Evolutionary conservation across 2,888 invertebrate genomes (phyloP), one percentile per base, ranked within the genome.

Genomic region (Agriopis leucophaearia): DNA sequence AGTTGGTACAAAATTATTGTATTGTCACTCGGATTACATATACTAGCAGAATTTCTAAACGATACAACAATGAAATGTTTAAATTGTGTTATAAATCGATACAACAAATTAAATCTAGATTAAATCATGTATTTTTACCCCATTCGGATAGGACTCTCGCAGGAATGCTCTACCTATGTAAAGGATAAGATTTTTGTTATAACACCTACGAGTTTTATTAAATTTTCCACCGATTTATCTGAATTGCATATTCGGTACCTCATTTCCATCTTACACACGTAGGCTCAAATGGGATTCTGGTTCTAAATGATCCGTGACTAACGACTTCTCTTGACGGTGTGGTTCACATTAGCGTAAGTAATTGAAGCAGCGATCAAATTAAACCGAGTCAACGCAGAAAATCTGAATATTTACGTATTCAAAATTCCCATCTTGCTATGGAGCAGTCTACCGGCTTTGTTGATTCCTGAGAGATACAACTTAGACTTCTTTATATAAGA

Each of bases 261-360:
- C 48, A 56, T 63, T 56, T 51, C 38, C 50, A 64, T 50, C 16
- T 57, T 36, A 51, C 58, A 58, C 44, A 44, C 52, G 47, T 45
- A 18, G 45, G 36, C 51, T 58, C 58, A 65, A 65, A 59, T 65
- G 48, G 18, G 48, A 48, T 47, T 58, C 12, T 13, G 45, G 4
- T 27, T 35, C 47, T 54, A 47, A 65, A 59, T 65, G 65, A 65
- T 65, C 54, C 54, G 47, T 35, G 3, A 9, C 58, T 52, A 58
- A 64, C 40, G 58, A 58, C 50, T 58, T 47, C 45, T 12, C 58
- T 58, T 47, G 40, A 45, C 52, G 47, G 15, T 40, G 51, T 36
- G 15, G 48, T 12, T 57, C 9, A 44, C 57, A 57, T 64, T 57
- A 51, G 48, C 57, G 8, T 57, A 64, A 64, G 36, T 51, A 57